Conservation (phyloP, 2,113 vertebrate species). For the Dipodomys ordii region DNA sequence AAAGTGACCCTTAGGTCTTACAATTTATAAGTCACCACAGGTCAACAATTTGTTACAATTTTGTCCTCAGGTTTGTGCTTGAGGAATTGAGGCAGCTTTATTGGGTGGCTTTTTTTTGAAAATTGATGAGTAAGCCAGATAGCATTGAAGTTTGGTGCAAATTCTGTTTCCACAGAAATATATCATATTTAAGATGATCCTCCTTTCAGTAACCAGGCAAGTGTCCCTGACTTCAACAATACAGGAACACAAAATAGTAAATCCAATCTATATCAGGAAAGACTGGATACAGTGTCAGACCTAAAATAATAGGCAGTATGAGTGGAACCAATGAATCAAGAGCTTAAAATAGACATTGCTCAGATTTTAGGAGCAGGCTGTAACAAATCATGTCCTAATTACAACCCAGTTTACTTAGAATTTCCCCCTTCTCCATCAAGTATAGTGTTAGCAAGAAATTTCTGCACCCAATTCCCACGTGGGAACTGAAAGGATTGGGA, state of each 20-base stretch:
- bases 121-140: neutral
- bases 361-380: neutral
- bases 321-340: neutral
- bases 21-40: neutral
- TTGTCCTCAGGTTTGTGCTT: neutral
- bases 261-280: neutral
- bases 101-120: neutral
- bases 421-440: neutral
- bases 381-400: neutral
- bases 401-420: neutral
- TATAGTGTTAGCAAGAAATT: neutral
- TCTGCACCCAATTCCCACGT: neutral
- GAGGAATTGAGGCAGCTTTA: neutral
- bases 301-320: neutral
- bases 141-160: neutral
- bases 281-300: neutral
- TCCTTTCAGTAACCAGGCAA: neutral
- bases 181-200: neutral
- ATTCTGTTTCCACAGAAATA: neutral
- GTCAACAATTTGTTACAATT: neutral
- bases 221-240: neutral
- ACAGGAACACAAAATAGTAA: neutral
- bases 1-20: neutral
- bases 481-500: neutral
- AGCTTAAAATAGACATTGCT: neutral